phyloP scores from a whole-genome alignment of 1,140 invertebrate genomes.

The Chionoecetes opilio region DNA sequence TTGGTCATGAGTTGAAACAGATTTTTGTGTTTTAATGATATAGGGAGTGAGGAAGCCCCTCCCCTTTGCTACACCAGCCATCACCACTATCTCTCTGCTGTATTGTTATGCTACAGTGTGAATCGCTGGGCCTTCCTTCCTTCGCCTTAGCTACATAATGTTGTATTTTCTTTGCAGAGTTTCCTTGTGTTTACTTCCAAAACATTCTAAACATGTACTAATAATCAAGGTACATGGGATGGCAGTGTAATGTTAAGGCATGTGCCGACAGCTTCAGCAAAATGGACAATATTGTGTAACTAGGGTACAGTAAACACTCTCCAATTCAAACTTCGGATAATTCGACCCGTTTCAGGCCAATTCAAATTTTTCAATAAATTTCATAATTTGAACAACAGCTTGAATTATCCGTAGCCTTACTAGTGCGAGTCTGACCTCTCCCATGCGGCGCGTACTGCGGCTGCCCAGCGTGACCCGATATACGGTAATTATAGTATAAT shows the following conservation, averaged over 20 bases:
- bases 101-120: too few relatives aligned
- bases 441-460: too few relatives aligned
- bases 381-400: too few relatives aligned
- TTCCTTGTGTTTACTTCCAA: not conserved
- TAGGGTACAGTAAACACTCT: not conserved
- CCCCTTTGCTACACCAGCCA: not conserved
- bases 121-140: not conserved
- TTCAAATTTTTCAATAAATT: too few relatives aligned
- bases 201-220: not conserved
- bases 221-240: not conserved
- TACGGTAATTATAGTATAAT: too few relatives aligned
- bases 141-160: not conserved
- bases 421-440: too few relatives aligned
- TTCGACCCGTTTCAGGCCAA: too few relatives aligned
- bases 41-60: not conserved
- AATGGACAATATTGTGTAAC: not conserved
- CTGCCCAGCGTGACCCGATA: too few relatives aligned
- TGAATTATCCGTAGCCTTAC: too few relatives aligned
- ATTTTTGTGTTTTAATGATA: not conserved
- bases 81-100: not conserved
- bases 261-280: not conserved
- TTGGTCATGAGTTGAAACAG: not conserved
- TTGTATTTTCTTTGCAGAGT: not conserved
- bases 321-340: too few relatives aligned
- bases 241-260: conserved; percentile 5